Conservation (phyloP, 2,888 invertebrate genomes). For the Epinotia nisella region DNA sequence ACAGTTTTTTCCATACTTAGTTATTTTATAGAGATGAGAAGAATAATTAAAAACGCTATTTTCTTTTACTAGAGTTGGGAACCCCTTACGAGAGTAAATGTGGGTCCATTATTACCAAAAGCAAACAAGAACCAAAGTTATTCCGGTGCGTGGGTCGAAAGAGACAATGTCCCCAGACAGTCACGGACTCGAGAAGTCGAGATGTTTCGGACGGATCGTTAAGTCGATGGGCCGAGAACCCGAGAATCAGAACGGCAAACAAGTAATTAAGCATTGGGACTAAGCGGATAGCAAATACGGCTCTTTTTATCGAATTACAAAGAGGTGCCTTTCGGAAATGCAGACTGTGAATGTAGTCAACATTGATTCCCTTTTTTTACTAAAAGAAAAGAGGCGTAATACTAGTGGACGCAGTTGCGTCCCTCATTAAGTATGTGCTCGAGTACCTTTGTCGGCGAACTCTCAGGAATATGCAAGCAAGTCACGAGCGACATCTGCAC, state of each 20-base stretch:
- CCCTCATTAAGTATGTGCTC: constrained; percentile 24
- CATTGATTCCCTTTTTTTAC: constrained; percentile 2
- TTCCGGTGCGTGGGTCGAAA: constrained; percentile 33
- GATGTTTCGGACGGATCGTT: constrained; percentile 12
- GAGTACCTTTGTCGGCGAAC: constrained; percentile 27
- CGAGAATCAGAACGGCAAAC: constrained; percentile 24
- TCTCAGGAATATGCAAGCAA: constrained; percentile 27
- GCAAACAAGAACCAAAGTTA: constrained; percentile 27
- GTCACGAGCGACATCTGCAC: constrained; percentile 33
- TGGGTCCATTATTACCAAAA: constrained; percentile 36
- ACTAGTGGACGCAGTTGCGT: constrained; percentile 1
- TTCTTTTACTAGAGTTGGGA: constrained; percentile 11
- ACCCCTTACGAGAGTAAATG: constrained; percentile 32
- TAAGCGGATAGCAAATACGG: constrained; percentile 2
- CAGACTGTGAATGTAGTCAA: not conserved
- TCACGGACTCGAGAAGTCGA: constrained; percentile 16
- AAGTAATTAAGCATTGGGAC: constrained; percentile 13
- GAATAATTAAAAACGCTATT: constrained; percentile 12
- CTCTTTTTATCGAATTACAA: constrained; percentile 5
- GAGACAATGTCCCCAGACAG: constrained; percentile 32
- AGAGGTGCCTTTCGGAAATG: not conserved
- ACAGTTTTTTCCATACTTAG: not conserved
- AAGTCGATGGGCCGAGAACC: not conserved
- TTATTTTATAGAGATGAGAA: not conserved
- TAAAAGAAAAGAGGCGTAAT: not conserved